Evolutionary conservation across 1,140 invertebrate species (phyloP), one percentile per base, ranked within the genome.

Genomic region (Rhizoglyphus robini): DNA sequence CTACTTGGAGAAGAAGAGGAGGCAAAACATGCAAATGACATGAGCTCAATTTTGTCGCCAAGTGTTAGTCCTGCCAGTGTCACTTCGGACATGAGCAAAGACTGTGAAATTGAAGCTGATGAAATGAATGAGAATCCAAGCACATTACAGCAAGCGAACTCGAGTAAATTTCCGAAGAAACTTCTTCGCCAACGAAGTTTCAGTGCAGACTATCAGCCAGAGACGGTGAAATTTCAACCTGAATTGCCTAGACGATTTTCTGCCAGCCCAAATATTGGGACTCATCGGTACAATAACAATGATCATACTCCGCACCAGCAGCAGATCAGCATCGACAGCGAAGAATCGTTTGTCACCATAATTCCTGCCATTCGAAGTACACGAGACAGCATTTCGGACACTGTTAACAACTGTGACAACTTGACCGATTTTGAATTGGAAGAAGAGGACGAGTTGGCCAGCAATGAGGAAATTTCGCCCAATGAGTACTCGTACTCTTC

Each of bases 361-460:
- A 71, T 70, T 31, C 68, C 88, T 0, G 89, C 88, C 1, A 93
- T 88, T 60, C 29, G 92, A 72, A 89, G 87, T 72, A 91, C 88
- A 74, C 79, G 92, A 51, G 89, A 92, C 74, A 91, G 88, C 75
- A 89, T 93, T 71, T 92, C 90, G 0, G 91, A 88, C 75, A 85
- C 93, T 2, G 89, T n/a, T 8, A 47, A 49, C 18, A 66, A 47
- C 34, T 20, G 46, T n/a, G 66, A 65, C 34, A 41, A 23, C 27
- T 66, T 63, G 13, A 41, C 47, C 3, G 63, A 65, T 18, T 46
- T 48, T 49, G 63, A 65, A 18, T 4, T 60, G 15, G 58, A 60
- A 3, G 32, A 38, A 46, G 58, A 60, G 3, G 58, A 60, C 8
- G 25, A 15, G 51, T 29, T 2, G n/a, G 23, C 36, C 20, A 63